A percentile compares a stretch with the other conserved stretches of the same genome.
Conservation (phyloP, 2,888 invertebrate species). For the Tridacna gigas region DNA sequence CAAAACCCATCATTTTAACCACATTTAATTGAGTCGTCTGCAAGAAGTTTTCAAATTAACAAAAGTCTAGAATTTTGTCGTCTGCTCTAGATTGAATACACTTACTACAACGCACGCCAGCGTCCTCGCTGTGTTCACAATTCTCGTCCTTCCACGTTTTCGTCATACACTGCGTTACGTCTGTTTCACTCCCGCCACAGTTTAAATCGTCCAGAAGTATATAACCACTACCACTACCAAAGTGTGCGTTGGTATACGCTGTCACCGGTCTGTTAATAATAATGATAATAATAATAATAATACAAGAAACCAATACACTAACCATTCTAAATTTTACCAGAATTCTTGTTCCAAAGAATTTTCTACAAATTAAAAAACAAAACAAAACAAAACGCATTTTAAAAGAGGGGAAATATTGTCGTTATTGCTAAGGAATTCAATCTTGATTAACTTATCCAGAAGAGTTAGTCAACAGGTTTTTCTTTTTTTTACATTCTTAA, state of each 20-base stretch:
- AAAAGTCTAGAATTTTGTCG: background rate
- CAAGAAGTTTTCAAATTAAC: background rate
- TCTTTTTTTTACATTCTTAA: too few relatives aligned
- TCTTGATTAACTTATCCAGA: too few relatives aligned
- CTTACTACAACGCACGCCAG: slow-evolving; percentile 63
- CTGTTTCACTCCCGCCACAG: slow-evolving; percentile 54
- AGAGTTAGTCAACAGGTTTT: too few relatives aligned
- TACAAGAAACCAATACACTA: background rate
- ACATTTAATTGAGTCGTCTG: background rate
- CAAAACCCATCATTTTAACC: too few relatives aligned
- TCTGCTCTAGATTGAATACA: background rate
- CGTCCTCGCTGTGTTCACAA: slow-evolving; percentile 56
- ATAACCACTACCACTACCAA: slow-evolving; percentile 35
- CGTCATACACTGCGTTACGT: slow-evolving; percentile 43
- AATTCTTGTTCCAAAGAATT: background rate
- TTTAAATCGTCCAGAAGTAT: slow-evolving; percentile 44
- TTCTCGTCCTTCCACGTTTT: slow-evolving; percentile 46
- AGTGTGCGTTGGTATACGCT: slow-evolving; percentile 35
- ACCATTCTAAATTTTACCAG: background rate
- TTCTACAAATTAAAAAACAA: background rate
- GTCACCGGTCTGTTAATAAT: slow-evolving; percentile 1
- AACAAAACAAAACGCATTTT: too few relatives aligned
- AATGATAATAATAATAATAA: background rate
- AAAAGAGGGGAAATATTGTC: too few relatives aligned
- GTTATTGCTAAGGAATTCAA: too few relatives aligned